These are phyloP conservation scores for Triplophysa tibetana DNA, from an alignment of 2,113 vertebrate species.

Conservation along the genomic window DNA sequence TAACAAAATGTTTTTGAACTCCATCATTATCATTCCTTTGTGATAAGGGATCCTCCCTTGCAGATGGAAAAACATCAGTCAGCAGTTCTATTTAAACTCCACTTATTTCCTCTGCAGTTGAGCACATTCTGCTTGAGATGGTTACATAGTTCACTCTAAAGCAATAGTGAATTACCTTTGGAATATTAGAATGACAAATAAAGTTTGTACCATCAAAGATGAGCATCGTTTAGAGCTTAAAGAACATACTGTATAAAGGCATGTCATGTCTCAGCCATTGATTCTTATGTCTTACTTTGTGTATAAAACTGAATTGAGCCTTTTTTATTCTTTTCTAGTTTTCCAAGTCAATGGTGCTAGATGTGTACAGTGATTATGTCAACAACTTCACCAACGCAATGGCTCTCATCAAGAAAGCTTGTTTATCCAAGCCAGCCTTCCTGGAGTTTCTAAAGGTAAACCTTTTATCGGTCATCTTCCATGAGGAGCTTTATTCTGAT, in stretches of 20 bases:
- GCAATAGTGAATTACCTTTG: neutral
- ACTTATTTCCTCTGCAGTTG: constrained; percentile 51
- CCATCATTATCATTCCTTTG: neutral
- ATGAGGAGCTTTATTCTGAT: neutral
- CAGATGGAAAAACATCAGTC: constrained; percentile 42
- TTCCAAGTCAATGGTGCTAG: constrained; percentile 88
- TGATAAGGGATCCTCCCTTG: constrained; percentile 38
- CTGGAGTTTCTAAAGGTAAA: constrained; percentile 88
- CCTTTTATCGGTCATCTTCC: neutral
- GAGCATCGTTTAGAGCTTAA: neutral
- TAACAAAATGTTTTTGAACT: too few species aligned
- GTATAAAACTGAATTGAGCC: neutral
- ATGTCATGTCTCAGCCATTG: neutral
- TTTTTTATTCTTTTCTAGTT: constrained; percentile 69
- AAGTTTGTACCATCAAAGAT: neutral
- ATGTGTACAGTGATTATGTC: constrained; percentile 87
- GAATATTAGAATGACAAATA: neutral
- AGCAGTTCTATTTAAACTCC: constrained; percentile 56
- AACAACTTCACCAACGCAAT: constrained; percentile 88
- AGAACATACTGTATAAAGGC: neutral
- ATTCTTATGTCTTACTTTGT: constrained; percentile 14
- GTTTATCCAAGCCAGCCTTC: constrained; percentile 84
- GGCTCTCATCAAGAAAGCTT: constrained; percentile 86
- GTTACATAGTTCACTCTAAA: constrained; percentile 27
- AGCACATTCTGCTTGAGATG: constrained; percentile 14